Evolutionary conservation across 2,888 invertebrate species (phyloP), one percentile per base, ranked within the genome.

Genomic region (Blastobasis adustella): DNA sequence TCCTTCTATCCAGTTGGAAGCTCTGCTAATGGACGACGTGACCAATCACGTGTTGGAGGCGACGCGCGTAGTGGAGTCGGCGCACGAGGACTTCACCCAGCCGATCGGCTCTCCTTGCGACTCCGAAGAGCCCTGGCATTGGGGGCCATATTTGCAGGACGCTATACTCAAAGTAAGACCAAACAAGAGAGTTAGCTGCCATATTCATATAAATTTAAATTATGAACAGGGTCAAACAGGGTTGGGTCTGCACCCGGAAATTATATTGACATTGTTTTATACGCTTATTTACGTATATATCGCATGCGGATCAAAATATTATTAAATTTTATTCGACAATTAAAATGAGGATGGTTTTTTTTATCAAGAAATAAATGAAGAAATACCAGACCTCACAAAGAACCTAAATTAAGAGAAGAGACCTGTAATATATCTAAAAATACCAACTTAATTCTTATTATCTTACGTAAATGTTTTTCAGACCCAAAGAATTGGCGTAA

Each of bases 401-500:
- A 23, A 23, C 23, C 23, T 2, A 23, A 23, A 3, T 23, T 23
- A n/a, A n/a, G n/a, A n/a, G 23, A 23, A 23, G 23, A 23, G 23
- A 23, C 23, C 23, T 23, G 2, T 23, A 23, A 23, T 3, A 23
- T 23, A 23, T 3, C 23, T 23, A 23, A 23, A 23, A 2, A 23
- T 23, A 3, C 23, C 23, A 23, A 23, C 23, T 23, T 23, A 23
- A 23, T 23, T 23, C 23, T 23, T 23, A 23, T 49, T 36, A 5
- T 6, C 10, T 44, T 10, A 43, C 44, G 49, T 40, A 62, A 61
- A 6, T 40, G 9, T 43, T 9, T 46, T 46, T 23, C 72, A 94
- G 94, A 91, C 92, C 40, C 89, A 90, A 66, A 90, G 92, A 63
- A 77, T 84, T 41, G 94, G 94, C 4, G 77, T 93, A 5, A 92